Evolutionary conservation across 1,140 invertebrate species (phyloP).

Genomic region (Bombyx mandarina): DNA sequence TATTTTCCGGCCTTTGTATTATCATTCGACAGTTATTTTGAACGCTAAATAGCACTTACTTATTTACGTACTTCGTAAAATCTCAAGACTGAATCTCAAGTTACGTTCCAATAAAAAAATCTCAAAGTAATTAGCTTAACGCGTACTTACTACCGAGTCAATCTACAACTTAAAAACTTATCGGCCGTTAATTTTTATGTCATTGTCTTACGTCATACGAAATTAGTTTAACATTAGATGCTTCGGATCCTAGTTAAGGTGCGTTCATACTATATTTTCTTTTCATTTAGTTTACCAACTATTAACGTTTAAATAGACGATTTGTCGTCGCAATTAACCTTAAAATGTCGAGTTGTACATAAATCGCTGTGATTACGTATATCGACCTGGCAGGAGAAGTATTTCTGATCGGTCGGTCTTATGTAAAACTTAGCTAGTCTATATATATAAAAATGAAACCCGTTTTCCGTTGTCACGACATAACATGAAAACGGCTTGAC

Average conservation of each 20-base stretch:
- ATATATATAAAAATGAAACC: too few relatives aligned
- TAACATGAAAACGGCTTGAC: too few relatives aligned
- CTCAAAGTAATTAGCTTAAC: constrained; percentile 22
- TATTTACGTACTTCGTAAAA: too few relatives aligned
- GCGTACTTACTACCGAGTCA: constrained; percentile 18
- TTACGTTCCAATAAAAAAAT: background rate
- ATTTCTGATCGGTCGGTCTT: too few relatives aligned
- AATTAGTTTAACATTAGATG: constrained; percentile 58
- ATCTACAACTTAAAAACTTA: constrained; percentile 21
- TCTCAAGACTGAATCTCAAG: too few relatives aligned
- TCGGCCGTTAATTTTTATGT: constrained; percentile 10
- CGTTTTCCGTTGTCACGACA: too few relatives aligned
- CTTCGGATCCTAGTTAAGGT: constrained; percentile 8
- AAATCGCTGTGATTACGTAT: constrained; percentile 12
- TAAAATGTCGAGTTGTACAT: constrained; percentile 35
- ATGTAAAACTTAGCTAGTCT: too few relatives aligned
- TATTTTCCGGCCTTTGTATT: too few relatives aligned
- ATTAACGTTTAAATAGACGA: constrained; percentile 48
- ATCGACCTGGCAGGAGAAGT: too few relatives aligned
- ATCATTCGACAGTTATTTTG: too few relatives aligned
- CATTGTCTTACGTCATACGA: constrained; percentile 11
- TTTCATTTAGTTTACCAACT: constrained; percentile 37
- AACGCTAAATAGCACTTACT: too few relatives aligned
- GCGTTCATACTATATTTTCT: constrained; percentile 33
- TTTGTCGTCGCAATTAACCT: constrained; percentile 47